These are phyloP conservation scores for Pseudochirops corinnae DNA, from an alignment of 2,797 vertebrate genomes.

Conservation along the genomic window DNA sequence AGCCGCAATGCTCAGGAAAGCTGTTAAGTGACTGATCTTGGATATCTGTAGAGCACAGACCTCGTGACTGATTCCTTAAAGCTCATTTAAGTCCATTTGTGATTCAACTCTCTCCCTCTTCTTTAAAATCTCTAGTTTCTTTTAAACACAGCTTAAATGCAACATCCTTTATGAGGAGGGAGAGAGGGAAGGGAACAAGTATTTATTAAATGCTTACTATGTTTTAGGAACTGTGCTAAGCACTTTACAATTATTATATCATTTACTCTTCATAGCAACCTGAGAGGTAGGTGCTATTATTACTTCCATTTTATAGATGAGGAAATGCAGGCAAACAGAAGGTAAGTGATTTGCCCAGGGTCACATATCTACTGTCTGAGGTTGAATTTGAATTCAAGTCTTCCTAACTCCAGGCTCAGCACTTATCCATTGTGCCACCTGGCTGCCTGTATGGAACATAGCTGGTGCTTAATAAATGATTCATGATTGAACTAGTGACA, in stretches of 20 bases:
- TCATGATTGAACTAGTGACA: neutral
- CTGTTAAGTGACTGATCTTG: conserved; percentile 46
- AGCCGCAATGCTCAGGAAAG: conserved; percentile 39
- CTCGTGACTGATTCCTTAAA: conserved; percentile 12
- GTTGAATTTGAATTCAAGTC: neutral
- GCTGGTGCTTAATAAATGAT: neutral
- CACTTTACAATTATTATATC: neutral
- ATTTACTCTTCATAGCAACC: neutral
- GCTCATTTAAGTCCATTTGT: conserved; percentile 24
- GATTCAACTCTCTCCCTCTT: conserved; percentile 26
- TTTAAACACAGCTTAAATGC: neutral
- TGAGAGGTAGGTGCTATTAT: neutral
- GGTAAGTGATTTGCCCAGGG: neutral
- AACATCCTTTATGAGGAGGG: neutral
- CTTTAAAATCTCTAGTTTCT: neutral
- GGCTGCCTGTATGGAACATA: neutral
- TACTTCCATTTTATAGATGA: neutral
- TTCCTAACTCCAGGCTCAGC: neutral
- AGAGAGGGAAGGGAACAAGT: neutral
- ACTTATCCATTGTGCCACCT: neutral
- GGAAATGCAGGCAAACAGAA: neutral
- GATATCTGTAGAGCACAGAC: neutral
- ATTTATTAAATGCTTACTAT: neutral
- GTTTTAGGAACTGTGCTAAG: neutral
- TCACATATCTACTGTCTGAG: neutral